Evolutionary conservation across 2,797 vertebrate species (phyloP).

Genomic region (Microhierax caerulescens): DNA sequence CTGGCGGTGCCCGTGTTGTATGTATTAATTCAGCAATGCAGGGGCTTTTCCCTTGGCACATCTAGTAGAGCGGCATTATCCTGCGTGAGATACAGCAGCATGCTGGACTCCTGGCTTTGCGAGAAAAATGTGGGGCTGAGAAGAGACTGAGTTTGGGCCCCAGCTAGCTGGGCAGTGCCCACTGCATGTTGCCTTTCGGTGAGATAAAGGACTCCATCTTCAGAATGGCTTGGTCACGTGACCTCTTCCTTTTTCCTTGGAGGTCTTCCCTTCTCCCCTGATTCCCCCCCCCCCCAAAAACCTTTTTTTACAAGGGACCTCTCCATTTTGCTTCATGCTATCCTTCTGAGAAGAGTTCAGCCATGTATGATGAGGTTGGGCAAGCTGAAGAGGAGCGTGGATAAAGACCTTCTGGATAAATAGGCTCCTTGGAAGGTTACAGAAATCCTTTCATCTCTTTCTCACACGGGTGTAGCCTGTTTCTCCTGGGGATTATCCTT

Average conservation of each 20-base stretch:
- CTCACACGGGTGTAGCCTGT: neutral
- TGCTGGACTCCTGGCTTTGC: neutral
- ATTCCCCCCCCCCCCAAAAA: rapidly evolving
- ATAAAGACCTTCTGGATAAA: neutral
- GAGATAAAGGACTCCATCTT: neutral
- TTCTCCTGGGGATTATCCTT: neutral
- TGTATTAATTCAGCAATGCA: neutral
- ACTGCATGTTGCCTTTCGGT: neutral
- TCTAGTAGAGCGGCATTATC: neutral
- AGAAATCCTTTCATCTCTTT: neutral
- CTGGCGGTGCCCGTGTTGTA: neutral
- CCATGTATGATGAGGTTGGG: neutral
- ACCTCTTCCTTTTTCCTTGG: neutral
- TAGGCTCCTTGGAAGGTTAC: neutral
- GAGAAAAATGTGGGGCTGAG: neutral
- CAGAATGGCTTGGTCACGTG: neutral
- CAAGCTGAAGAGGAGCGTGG: neutral
- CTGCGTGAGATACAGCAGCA: neutral
- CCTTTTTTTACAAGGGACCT: neutral
- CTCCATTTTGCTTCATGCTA: neutral
- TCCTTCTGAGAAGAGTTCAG: neutral
- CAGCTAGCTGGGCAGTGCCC: neutral
- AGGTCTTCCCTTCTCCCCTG: neutral
- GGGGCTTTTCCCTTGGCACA: neutral
- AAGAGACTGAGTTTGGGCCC: neutral